Evolutionary conservation across 2,113 vertebrate genomes (phyloP), one percentile per base, ranked within the genome.

Genomic region (Notarius lentiginosus): DNA sequence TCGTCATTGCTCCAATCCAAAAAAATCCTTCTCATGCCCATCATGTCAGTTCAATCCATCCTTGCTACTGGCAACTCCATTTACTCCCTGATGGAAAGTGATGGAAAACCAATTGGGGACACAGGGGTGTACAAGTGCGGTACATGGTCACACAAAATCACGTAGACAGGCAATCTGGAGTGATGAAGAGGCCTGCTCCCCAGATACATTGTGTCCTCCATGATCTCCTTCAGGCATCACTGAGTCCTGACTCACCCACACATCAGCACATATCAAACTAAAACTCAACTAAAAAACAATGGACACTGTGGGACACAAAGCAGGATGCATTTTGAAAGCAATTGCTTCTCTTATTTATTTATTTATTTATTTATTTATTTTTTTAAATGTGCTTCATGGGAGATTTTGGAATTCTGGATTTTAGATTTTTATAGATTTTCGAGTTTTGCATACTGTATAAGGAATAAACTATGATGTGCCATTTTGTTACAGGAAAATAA

Each of bases 151-250:
- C 63, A 89, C 73, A 86, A 88, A 90, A 86, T 84, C 56, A 22
- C 87, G 83, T 75, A 91, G 95, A 94, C 94, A 95, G 91, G 94
- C 94, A 95, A 93, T 94, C 94, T 94, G 91, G 90, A 87, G 91
- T 95, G 95, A 95, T 94, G 91, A 94, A 95, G 93, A 93, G 92
- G 90, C 90, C 88, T 80, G 61, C 63, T 65, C 75, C 63, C 84
- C 73, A 61, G 79, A 81, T 81, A 15, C 56, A 81, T 87, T 79
- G 80, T 82, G 90, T 91, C 90, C 92, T 92, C 89, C 90, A 83
- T 76, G 86, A 89, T 93, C 94, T 92, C 93, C 93, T 95, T 95
- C 93, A 94, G 92, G 93, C 92, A 86, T 92, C 84, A 84, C 91
- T 91, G 93, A 83, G 79, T 75, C 77, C 61, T 82, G 55, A 68